Conservation (phyloP, 2,113 vertebrate species). For the Cebidichthys violaceus region DNA sequence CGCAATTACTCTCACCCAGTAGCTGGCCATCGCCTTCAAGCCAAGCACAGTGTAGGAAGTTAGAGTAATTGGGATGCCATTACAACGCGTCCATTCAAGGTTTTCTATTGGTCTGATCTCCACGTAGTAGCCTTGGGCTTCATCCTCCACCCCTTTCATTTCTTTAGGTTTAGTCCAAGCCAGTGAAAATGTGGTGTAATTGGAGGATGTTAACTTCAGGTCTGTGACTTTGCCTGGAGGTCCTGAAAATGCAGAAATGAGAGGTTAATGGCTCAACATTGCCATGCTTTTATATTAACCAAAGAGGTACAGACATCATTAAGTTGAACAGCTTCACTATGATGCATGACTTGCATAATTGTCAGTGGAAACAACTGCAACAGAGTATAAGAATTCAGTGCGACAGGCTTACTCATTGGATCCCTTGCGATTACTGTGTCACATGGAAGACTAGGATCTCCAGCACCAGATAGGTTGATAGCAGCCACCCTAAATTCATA, state of each 20-base stretch:
- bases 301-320: neutral
- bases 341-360: neutral
- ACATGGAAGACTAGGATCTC: conserved; percentile 87
- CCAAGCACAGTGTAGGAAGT: conserved; percentile 87
- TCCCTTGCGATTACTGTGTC: conserved; percentile 83
- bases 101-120: conserved; percentile 84
- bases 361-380: neutral
- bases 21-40: conserved; percentile 82
- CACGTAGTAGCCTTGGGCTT: conserved; percentile 88
- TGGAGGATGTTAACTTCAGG: conserved; percentile 86
- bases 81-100: conserved; percentile 87
- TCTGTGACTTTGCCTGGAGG: conserved; percentile 87
- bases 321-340: neutral
- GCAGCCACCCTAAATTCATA: conserved; percentile 92
- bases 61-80: conserved; percentile 71
- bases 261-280: conserved; percentile 3
- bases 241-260: conserved; percentile 78
- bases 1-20: conserved; percentile 88
- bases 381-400: neutral
- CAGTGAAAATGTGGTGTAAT: conserved; percentile 85
- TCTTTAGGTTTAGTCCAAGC: conserved; percentile 87
- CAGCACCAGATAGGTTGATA: conserved; percentile 87
- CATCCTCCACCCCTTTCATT: conserved; percentile 74
- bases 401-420: conserved; percentile 84
- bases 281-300: conserved; percentile 3